Evolutionary conservation across 2,888 invertebrate genomes (phyloP).

Genomic region (Parthenolecanium corni): DNA sequence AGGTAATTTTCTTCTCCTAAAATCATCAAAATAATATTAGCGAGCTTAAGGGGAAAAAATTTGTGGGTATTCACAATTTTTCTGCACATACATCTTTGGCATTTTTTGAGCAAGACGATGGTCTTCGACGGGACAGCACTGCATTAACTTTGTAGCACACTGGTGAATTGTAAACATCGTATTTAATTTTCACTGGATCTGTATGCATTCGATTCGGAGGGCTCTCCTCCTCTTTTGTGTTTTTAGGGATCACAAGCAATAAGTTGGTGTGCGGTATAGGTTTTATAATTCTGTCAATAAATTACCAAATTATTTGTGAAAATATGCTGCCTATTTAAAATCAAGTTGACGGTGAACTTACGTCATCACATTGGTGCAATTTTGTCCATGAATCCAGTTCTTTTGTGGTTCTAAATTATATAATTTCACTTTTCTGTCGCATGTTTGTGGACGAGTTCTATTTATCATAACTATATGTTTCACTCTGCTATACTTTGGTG

Average conservation of each 20-base stretch:
- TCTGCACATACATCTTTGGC: slow-evolving; percentile 6
- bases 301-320: background rate
- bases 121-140: slow-evolving; percentile 15
- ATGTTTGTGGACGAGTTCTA: slow-evolving; percentile 70
- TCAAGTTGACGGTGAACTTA: background rate
- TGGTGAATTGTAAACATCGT: slow-evolving; percentile 4
- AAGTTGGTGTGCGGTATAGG: slow-evolving; percentile 18
- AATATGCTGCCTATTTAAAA: background rate
- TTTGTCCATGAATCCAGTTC: slow-evolving; percentile 4
- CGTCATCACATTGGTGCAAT: slow-evolving; percentile 1
- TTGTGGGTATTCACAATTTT: background rate
- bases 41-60: background rate
- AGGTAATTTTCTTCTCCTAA: background rate
- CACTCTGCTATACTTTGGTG: slow-evolving; percentile 42
- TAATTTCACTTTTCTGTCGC: slow-evolving; percentile 58
- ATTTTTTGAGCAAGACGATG: slow-evolving; percentile 5
- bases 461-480: slow-evolving; percentile 47
- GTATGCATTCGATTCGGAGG: background rate
- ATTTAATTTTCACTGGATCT: slow-evolving; percentile 2
- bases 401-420: slow-evolving; percentile 37
- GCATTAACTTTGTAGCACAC: slow-evolving; percentile 17
- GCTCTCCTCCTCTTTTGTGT: background rate
- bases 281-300: background rate
- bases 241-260: background rate
- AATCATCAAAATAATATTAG: background rate